These are phyloP conservation scores for Tortricodes alternella DNA, from an alignment of 2,888 invertebrate genomes.

Conservation along the genomic window DNA sequence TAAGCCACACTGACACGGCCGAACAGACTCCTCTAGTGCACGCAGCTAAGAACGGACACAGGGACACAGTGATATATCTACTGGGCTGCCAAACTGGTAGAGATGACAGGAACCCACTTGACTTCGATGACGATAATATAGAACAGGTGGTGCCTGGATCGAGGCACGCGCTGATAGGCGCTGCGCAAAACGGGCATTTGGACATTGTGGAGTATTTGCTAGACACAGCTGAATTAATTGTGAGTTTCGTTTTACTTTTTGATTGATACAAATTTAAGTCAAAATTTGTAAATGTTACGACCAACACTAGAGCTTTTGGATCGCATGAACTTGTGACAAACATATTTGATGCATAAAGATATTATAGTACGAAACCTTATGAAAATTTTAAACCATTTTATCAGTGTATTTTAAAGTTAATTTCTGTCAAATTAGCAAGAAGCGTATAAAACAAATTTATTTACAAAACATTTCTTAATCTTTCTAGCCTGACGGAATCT, in stretches of 20 bases:
- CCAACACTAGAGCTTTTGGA: no score
- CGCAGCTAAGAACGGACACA: conserved; percentile 93
- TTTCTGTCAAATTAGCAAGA: no score
- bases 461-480: conserved; percentile 6
- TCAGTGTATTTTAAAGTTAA: neutral
- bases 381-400: no score
- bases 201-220: conserved; percentile 95
- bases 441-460: neutral
- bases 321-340: no score
- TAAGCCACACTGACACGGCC: conserved; percentile 91
- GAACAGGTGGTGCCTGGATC: conserved; percentile 90
- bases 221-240: conserved; percentile 91
- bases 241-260: no score
- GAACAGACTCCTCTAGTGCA: conserved; percentile 94
- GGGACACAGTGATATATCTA: conserved; percentile 93
- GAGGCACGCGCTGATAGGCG: conserved; percentile 94
- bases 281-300: no score
- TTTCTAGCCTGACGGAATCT: conserved; percentile 76
- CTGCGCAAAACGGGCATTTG: conserved; percentile 92
- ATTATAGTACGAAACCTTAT: no score
- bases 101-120: conserved; percentile 86
- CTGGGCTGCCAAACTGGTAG: conserved; percentile 86
- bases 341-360: no score
- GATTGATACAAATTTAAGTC: no score
- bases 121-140: conserved; percentile 76